Base-by-base conservation (phyloP, 1,140 invertebrate species). In the Plutomurus gul region DNA sequence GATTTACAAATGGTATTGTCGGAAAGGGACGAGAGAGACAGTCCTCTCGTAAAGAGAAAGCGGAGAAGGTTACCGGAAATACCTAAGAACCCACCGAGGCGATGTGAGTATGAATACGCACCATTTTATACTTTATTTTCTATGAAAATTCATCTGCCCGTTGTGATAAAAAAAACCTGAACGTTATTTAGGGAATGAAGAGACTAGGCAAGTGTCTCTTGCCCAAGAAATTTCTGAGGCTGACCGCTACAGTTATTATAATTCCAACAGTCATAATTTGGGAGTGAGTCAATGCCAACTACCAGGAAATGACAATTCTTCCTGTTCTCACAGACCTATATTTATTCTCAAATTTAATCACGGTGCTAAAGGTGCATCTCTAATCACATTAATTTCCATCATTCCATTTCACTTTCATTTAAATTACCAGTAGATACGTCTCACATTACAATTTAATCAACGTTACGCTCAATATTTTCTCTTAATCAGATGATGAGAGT, bases 41-140 rank as follows among this genome's bases (percentile, higher is more conserved):
- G 79, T 76, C 78, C 79, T 76, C 33, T 83, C 13, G 89, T 89
- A 13, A 88, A 93, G 70, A 88, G 93, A 72, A 89, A 92, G 84
- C 88, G 94, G 82, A 88, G 94, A 86, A 93, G 93, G 87, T 87
- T 95, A 27, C 94, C 94, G 11, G 94, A 95, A 88, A 94, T 95
- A 83, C 94, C 94, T 5, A 95, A 94, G 86, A 92, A 92, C 65
- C 51, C 77, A 46, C 11, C 76, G 82, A 93, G 93, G 87, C 94
- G 94, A 90, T 91, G 93, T 94, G 88, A 91, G 90, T 87, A 18
- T 18, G 13, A 77, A 43, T 27, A 33, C 22, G 5, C 39, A 56
- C 13, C n/a, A 2, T 16, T 36, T 25, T 25, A 22, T 33, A 8
- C 30, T 18, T 72, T n/a, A 30, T 18, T 30, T 65, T 16, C 18